Conservation (phyloP, 2,888 invertebrate genomes). For the Mactromeris polynyma region DNA sequence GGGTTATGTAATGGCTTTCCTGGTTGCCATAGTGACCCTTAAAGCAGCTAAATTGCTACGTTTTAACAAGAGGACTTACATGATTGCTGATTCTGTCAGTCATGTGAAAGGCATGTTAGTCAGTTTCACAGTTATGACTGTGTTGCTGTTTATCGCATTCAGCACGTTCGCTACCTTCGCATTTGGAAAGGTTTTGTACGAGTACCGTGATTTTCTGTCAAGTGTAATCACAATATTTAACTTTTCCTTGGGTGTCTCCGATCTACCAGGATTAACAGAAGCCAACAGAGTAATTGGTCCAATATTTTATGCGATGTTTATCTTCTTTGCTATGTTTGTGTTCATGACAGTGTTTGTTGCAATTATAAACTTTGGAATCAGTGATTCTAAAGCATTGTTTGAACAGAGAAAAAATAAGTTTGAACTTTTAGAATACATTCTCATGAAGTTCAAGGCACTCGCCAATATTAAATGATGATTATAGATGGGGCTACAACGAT, state of each 20-base stretch:
- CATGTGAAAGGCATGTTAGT: slow-evolving; percentile 52
- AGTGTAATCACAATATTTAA: slow-evolving; percentile 69
- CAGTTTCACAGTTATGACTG: slow-evolving; percentile 61
- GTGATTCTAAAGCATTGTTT: slow-evolving; percentile 55
- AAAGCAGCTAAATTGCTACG: slow-evolving; percentile 75
- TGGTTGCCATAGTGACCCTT: slow-evolving; percentile 72
- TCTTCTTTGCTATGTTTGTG: slow-evolving; percentile 66
- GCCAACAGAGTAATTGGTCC: slow-evolving; percentile 72
- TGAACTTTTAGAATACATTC: slow-evolving; percentile 70
- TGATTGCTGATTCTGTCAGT: slow-evolving; percentile 68
- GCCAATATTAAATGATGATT: slow-evolving; percentile 2
- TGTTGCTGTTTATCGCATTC: slow-evolving; percentile 70
- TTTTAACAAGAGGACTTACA: slow-evolving; percentile 73
- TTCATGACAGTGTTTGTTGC: slow-evolving; percentile 74
- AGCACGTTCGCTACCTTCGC: slow-evolving; percentile 62
- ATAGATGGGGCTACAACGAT: too few species aligned
- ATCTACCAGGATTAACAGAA: slow-evolving; percentile 65
- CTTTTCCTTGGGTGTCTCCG: slow-evolving; percentile 73
- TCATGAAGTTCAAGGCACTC: slow-evolving; percentile 69
- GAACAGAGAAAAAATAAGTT: slow-evolving; percentile 66
- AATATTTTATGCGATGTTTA: slow-evolving; percentile 70
- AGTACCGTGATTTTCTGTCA: slow-evolving; percentile 58
- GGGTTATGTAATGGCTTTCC: slow-evolving; percentile 71
- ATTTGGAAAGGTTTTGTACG: slow-evolving; percentile 68
- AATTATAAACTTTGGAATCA: slow-evolving; percentile 72